A percentile compares a stretch with the other conserved stretches of the same genome.
phyloP scores from a whole-genome alignment of 1,140 invertebrate genomes.

The Papilio xuthus region DNA sequence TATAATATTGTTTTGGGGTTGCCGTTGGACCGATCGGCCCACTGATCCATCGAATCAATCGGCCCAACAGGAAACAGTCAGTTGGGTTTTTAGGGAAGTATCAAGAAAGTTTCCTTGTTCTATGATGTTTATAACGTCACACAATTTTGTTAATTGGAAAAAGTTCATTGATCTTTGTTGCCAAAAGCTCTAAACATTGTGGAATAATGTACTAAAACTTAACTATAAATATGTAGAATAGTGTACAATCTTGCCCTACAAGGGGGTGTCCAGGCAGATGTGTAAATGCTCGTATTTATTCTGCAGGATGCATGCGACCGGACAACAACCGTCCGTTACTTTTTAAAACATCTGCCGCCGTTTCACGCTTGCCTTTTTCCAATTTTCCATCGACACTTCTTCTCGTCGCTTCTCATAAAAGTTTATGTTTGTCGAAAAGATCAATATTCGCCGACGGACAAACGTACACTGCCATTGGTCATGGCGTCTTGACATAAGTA shows the following conservation, averaged over 20 bases:
- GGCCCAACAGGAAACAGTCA: no score
- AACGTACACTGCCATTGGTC: constrained; percentile 67
- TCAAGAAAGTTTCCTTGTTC: no score
- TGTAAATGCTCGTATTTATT: constrained; percentile 54
- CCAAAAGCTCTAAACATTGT: not conserved
- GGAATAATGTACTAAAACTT: not conserved
- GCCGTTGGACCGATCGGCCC: no score
- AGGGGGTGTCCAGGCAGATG: constrained; percentile 43
- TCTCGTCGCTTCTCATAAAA: constrained; percentile 66
- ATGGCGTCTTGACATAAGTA: constrained; percentile 63
- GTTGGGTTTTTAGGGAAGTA: no score
- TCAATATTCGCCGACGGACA: constrained; percentile 55
- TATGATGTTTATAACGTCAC: no score
- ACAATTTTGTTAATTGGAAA: no score
- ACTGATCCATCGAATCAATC: no score
- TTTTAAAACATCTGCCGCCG: constrained; percentile 69
- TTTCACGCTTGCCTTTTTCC: constrained; percentile 76
- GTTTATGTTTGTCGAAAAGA: constrained; percentile 71
- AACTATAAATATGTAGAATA: constrained; percentile 24
- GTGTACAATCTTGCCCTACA: constrained; percentile 21
- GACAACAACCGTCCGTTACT: constrained; percentile 51
- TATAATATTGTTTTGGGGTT: no score
- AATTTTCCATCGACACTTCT: constrained; percentile 73
- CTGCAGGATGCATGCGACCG: constrained; percentile 47
- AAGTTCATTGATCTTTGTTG: no score